A percentile compares a stretch with the other conserved stretches of the same genome.
Conservation (phyloP, 2,888 invertebrate species). For the Ochropleura plecta region DNA sequence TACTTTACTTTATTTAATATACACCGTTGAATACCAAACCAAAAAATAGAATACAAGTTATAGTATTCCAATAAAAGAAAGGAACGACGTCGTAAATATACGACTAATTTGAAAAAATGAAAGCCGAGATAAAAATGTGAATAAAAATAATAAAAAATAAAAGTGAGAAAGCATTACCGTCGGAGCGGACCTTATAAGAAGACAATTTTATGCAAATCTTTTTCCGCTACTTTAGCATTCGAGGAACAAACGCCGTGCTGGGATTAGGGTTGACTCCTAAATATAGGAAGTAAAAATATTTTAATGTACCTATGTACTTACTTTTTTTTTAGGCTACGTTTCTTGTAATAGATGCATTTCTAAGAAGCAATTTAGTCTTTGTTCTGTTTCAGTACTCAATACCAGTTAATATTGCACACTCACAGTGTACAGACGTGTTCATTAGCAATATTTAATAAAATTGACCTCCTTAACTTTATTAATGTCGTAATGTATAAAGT, state of each 20-base stretch:
- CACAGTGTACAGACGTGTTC: too few species aligned
- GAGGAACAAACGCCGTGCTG: constrained; percentile 77
- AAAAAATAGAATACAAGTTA: constrained; percentile 5
- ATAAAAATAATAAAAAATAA: constrained; percentile 70
- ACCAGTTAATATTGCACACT: too few species aligned
- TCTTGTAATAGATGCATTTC: neutral
- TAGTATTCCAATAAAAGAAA: constrained; percentile 54
- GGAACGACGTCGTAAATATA: constrained; percentile 57
- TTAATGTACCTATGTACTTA: too few species aligned
- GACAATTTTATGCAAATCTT: constrained; percentile 89
- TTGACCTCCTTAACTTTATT: too few species aligned
- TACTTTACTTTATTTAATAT: too few species aligned
- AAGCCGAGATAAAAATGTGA: constrained; percentile 58
- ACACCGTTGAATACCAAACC: neutral
- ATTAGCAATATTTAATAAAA: too few species aligned
- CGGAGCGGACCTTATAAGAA: constrained; percentile 81
- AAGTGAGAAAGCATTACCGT: constrained; percentile 71
- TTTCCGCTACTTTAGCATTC: constrained; percentile 87
- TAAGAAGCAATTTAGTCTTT: too few species aligned
- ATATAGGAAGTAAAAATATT: neutral
- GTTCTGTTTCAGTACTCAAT: neutral
- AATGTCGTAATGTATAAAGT: too few species aligned
- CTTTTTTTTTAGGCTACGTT: too few species aligned
- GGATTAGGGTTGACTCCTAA: constrained; percentile 71
- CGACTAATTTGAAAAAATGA: constrained; percentile 65